These are phyloP conservation scores for Mesaphorura yosii DNA, from an alignment of 1,140 invertebrate genomes.

Conservation along the genomic window DNA sequence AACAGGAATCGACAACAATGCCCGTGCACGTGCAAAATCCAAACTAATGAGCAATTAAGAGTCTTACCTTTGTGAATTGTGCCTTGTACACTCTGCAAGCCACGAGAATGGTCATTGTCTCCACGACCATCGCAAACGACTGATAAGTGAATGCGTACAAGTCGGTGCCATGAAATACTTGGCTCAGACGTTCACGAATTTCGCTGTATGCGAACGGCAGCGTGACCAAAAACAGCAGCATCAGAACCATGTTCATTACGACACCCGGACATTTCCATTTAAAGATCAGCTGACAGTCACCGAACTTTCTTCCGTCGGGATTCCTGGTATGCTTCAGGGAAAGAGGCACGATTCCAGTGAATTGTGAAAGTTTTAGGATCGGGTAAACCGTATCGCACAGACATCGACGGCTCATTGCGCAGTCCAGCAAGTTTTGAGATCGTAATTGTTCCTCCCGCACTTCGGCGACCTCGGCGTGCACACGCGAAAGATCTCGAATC, in stretches of 20 bases:
- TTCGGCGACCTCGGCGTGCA: too few species aligned
- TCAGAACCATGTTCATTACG: slow-evolving; percentile 9
- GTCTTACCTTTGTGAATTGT: slow-evolving; percentile 17
- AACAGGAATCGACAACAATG: not conserved
- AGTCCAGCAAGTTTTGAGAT: not conserved
- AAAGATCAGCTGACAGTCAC: slow-evolving; percentile 9
- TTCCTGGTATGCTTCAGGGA: not conserved
- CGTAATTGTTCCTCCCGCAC: not conserved
- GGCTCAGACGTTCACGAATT: slow-evolving; percentile 16
- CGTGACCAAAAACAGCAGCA: slow-evolving; percentile 9
- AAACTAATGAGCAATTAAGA: not conserved
- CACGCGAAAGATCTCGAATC: too few species aligned
- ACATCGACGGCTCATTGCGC: slow-evolving; percentile 6
- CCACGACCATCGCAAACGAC: slow-evolving; percentile 17
- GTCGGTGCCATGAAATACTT: slow-evolving; percentile 21
- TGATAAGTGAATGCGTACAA: slow-evolving; percentile 27
- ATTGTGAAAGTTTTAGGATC: slow-evolving; percentile 14
- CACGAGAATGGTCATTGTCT: slow-evolving; percentile 17
- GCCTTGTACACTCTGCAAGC: slow-evolving; percentile 11
- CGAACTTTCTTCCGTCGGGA: not conserved
- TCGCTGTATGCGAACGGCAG: slow-evolving; percentile 15
- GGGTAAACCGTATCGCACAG: slow-evolving; percentile 21
- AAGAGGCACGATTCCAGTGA: slow-evolving; percentile 16
- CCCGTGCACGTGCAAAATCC: not conserved
- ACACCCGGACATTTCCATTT: slow-evolving; percentile 4